These are phyloP conservation scores for Gracilinanus agilis DNA, from an alignment of 2,113 vertebrate species.

Conservation along the genomic window DNA sequence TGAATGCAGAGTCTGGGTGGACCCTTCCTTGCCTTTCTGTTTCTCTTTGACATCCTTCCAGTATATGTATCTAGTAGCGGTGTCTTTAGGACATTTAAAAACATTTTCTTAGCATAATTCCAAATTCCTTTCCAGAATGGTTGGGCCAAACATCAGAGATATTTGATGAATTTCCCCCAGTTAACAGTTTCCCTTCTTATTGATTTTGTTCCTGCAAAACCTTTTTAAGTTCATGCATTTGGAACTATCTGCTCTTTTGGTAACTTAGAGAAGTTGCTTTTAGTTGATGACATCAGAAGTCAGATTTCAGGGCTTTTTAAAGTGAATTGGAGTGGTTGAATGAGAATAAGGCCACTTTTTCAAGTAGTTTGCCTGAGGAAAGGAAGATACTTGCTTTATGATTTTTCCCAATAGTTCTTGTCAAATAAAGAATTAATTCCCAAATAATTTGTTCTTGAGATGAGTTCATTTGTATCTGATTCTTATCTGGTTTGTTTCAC, in stretches of 20 bases:
- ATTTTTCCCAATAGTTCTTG: neutral
- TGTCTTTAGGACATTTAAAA: neutral
- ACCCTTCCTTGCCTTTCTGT: no score
- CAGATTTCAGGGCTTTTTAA: neutral
- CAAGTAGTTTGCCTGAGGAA: neutral
- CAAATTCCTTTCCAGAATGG: neutral
- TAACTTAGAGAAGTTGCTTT: neutral
- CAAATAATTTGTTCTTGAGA: neutral
- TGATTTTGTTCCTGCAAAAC: neutral
- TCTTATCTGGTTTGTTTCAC: neutral
- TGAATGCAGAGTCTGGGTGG: no score
- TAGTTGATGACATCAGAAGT: neutral
- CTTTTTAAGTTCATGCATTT: neutral
- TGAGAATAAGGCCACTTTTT: neutral
- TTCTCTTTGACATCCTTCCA: neutral
- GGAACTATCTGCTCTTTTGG: neutral
- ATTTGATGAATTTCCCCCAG: neutral
- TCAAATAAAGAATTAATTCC: neutral
- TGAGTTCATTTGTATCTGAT: neutral
- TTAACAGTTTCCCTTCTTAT: neutral
- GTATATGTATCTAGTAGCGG: neutral
- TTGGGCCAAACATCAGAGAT: neutral
- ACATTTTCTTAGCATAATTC: neutral
- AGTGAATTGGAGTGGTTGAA: no score
- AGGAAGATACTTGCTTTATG: neutral